Conservation (phyloP, 2,797 vertebrate species). For the Nasua narica region DNA sequence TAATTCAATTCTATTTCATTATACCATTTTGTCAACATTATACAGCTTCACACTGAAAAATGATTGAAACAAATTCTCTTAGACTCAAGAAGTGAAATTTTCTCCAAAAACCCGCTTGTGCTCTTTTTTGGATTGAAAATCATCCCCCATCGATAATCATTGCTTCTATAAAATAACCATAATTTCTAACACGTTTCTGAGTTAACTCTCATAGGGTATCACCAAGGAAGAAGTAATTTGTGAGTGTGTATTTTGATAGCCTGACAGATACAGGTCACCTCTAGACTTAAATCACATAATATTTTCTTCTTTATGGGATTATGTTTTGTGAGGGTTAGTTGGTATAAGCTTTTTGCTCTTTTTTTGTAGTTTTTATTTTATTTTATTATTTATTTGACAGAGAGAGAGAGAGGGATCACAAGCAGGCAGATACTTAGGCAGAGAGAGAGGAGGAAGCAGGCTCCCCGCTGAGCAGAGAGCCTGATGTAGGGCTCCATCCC, state of each 20-base stretch:
- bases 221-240: neutral
- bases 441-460: too few species aligned
- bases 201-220: neutral
- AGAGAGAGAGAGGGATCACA: too few species aligned
- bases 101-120: neutral
- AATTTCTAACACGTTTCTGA: neutral
- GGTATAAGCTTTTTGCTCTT: neutral
- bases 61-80: neutral
- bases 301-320: neutral
- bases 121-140: neutral
- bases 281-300: neutral
- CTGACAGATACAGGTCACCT: neutral
- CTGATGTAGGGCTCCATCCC: too few species aligned
- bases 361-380: too few species aligned
- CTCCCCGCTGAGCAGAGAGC: too few species aligned
- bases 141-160: neutral
- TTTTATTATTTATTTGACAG: too few species aligned
- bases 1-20: neutral
- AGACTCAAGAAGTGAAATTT: neutral
- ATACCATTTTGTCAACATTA: neutral
- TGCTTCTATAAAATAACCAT: neutral
- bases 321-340: neutral
- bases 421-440: too few species aligned
- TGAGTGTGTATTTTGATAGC: neutral
- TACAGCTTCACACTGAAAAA: neutral